phyloP scores from a whole-genome alignment of 2,113 vertebrate species.

The Tachysurus vachellii region DNA sequence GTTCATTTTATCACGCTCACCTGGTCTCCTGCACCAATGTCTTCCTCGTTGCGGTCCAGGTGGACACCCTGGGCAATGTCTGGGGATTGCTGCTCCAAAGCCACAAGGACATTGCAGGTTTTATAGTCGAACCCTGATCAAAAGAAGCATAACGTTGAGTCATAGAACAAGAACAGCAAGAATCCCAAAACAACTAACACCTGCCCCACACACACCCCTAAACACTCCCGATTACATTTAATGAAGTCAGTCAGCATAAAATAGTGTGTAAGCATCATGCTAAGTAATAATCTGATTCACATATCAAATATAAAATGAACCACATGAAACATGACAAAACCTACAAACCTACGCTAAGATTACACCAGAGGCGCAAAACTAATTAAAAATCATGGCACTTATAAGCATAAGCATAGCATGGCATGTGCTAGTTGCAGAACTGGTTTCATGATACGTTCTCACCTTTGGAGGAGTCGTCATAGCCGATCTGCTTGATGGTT shows the following conservation, averaged over 20 bases:
- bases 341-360: background rate
- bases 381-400: background rate
- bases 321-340: background rate
- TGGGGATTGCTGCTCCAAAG: constrained; percentile 91
- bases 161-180: background rate
- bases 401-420: background rate
- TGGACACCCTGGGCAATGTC: constrained; percentile 93
- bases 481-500: constrained; percentile 88
- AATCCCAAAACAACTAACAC: background rate
- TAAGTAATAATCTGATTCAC: background rate
- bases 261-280: background rate
- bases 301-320: background rate
- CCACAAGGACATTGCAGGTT: constrained; percentile 76
- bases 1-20: constrained; percentile 59
- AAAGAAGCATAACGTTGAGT: background rate
- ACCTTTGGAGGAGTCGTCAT: constrained; percentile 96
- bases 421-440: background rate
- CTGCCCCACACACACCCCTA: too few species aligned
- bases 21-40: constrained; percentile 93
- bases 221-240: background rate
- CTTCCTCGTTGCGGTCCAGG: constrained; percentile 89
- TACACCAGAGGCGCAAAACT: background rate
- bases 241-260: background rate
- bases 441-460: background rate
- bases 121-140: constrained; percentile 84